These are phyloP conservation scores for Silvanus unidentatus DNA, from an alignment of 2,888 invertebrate genomes.

Conservation along the genomic window DNA sequence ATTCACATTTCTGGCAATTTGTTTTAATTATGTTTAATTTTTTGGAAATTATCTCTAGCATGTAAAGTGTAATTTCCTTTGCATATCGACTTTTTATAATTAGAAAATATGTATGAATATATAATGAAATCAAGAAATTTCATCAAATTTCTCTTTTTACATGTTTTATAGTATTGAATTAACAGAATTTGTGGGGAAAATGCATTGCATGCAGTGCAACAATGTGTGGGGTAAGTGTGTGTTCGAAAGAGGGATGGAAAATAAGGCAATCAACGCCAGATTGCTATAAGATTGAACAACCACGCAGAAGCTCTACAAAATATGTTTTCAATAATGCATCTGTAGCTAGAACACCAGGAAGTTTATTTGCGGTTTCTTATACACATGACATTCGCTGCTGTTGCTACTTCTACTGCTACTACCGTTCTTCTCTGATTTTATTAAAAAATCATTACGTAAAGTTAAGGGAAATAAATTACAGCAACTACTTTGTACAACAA, in stretches of 20 bases:
- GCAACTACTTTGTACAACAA: too few species aligned
- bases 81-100: too few species aligned
- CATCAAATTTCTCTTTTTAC: too few species aligned
- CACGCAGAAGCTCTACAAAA: slow-evolving; percentile 37
- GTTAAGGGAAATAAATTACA: slow-evolving; percentile 1
- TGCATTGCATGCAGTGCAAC: too few species aligned
- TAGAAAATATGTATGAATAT: too few species aligned
- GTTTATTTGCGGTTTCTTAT: slow-evolving; percentile 35
- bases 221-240: not conserved
- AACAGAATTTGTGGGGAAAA: too few species aligned
- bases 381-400: slow-evolving; percentile 18
- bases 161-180: too few species aligned
- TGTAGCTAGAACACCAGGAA: slow-evolving; percentile 29
- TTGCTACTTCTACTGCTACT: not conserved
- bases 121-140: too few species aligned
- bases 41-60: too few species aligned
- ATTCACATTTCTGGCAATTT: too few species aligned
- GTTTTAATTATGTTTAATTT: too few species aligned
- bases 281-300: slow-evolving; percentile 38
- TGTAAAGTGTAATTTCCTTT: too few species aligned
- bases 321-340: slow-evolving; percentile 42
- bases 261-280: slow-evolving; percentile 38
- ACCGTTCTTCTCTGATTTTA: slow-evolving; percentile 7
- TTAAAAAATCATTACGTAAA: slow-evolving; percentile 22
- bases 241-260: not conserved